Evolutionary conservation across 1,140 invertebrate species (phyloP).

Genomic region (Drosophila leontia): DNA sequence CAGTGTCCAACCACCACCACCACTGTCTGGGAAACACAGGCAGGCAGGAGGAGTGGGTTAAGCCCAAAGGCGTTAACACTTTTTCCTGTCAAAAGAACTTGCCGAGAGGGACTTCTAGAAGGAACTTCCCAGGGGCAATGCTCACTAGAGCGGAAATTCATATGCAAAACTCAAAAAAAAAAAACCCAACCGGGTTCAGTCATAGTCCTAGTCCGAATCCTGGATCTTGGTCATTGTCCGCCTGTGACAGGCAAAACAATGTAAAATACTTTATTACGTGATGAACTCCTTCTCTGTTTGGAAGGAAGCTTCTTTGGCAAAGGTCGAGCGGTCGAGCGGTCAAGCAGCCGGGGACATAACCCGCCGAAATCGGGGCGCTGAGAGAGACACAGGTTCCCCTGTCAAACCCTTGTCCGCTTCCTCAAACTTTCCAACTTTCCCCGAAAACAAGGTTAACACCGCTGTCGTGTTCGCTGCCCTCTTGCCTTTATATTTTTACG

Average conservation of each 20-base stretch:
- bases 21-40: not conserved
- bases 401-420: conserved; percentile 38
- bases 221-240: conserved; percentile 11
- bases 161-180: conserved; percentile 1
- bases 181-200: not conserved
- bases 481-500: conserved; percentile 45
- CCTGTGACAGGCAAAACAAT: conserved; percentile 37
- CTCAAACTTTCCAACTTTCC: conserved; percentile 3
- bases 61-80: conserved; percentile 55
- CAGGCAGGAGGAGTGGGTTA: conserved; percentile 16
- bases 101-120: not conserved
- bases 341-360: conserved; percentile 39
- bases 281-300: conserved; percentile 11
- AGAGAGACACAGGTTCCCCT: conserved; percentile 17
- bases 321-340: conserved; percentile 44
- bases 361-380: conserved; percentile 39
- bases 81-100: conserved; percentile 1
- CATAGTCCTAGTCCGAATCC: not conserved
- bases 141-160: conserved; percentile 56
- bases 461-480: conserved; percentile 16
- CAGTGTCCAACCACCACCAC: conserved; percentile 18
- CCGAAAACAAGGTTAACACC: conserved; percentile 29
- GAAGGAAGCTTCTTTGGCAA: not conserved
- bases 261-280: conserved; percentile 59
- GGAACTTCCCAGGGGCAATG: conserved; percentile 51